Evolutionary conservation across 2,888 invertebrate genomes (phyloP), one percentile per base, ranked within the genome.

Genomic region (Diaperis boleti): DNA sequence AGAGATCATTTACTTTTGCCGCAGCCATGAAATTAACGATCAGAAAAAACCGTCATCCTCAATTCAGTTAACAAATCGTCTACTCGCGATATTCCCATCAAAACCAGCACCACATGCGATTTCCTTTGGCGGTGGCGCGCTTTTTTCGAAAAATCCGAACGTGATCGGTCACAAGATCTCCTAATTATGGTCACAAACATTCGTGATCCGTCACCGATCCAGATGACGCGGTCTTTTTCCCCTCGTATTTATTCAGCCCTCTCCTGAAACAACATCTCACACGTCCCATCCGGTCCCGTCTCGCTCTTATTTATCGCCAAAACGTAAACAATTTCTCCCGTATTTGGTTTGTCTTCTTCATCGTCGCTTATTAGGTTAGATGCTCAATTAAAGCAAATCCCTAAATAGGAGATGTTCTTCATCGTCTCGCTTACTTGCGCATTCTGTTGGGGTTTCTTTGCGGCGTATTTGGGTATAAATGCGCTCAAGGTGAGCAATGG

Each of bases 101-200:
- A 44, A 44, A 44, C 44, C 44, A 10, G 44, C 10, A 44, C 18
- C 13, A 6, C 26, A 2, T 18, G 3, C 44, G 22, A 26, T 44
- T 44, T 26, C 44, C 18, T 22, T 44, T 20, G 42, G 18, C 22
- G n/a, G 17, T 41, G 7, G 3, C 33, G 33, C 4, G 1, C 35
- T 11, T 10, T 47, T 47, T 47, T 47, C 14, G 47, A 47, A 47
- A 47, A 31, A 31, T 47, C 29, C n/a, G 52, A 13, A 41, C 54
- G 54, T 54, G 54, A 54, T 42, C 54, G 42, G 54, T 54, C 54
- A 54, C 54, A 31, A 41, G 54, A 29, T 18, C 41, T 54, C 42
- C 54, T 52, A 54, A 54, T 54, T 42, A 42, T 54, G 54, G 29
- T n/a, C 10, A 54, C 31, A 54, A 54, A 54, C 54, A 54, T 54